Base-by-base conservation (phyloP, 2,888 invertebrate genomes). In the Cheilosia variabilis region DNA sequence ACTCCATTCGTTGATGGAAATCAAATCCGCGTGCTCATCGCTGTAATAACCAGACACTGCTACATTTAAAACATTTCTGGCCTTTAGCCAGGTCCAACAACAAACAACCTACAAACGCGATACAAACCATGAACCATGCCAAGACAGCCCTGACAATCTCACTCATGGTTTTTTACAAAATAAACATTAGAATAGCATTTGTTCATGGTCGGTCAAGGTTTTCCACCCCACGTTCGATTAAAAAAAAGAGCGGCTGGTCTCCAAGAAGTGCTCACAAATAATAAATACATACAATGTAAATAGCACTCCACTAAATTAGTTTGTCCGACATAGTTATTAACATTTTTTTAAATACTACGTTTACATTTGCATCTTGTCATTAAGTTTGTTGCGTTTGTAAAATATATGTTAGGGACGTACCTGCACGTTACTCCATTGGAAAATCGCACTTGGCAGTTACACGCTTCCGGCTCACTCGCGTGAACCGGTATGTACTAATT, bases 371-470 rank as follows among this genome's bases (percentile, higher is more conserved):
- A 13, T 55, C 3, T 13, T 37, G 37, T 37, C 37, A 45, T 45
- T 63, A 47, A 7, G 31, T 24, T 22, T 22, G 22, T 22, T 52
- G 45, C 58, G 7, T 5, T 31, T 45, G 41, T 45, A 1, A 31
- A 31, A 31, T 31, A 31, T 31, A 31, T 9, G 31, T 9, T 31
- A 31, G 9, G 31, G 0, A 31, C 0, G 31, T 31, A 15, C 6
- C 15, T 31, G 27, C 57, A 52, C 37, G 13, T 22, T 1, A 34
- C 57, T 63, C 37, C 10, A 10, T n/a, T 63, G 24, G 55, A 73
- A 53, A 73, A 65, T 37, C 37, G 37, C 66, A 41, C 57, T 68
- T 52, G 15, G 41, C 27, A 58, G 22, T 58, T 58, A 24, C 65
- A 60, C 41, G 41, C 45, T 66, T 4, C 41, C 58, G 13, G 53